phyloP scores from a whole-genome alignment of 2,113 vertebrate genomes.

The Entelurus aequoreus region DNA sequence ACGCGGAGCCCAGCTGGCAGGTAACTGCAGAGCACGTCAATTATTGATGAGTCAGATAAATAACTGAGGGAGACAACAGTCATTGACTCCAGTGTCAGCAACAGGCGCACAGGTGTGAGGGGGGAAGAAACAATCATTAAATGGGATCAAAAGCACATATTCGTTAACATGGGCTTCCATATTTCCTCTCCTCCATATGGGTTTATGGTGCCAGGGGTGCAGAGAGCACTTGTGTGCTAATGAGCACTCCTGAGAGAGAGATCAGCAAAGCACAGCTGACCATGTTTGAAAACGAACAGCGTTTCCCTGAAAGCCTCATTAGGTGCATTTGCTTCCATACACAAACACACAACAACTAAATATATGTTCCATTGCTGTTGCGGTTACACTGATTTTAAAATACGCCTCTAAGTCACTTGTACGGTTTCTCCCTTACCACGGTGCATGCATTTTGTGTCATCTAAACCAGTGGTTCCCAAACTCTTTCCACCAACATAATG shows the following conservation, averaged over 20 bases:
- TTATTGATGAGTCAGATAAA: constrained; percentile 58
- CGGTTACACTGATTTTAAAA: not conserved
- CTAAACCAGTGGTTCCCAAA: too few species aligned
- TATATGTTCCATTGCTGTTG: constrained; percentile 15
- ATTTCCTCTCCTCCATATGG: too few species aligned
- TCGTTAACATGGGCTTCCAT: too few species aligned
- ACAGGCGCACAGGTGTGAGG: constrained; percentile 5
- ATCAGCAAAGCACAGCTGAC: constrained; percentile 69
- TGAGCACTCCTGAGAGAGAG: constrained; percentile 69
- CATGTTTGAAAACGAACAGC: constrained; percentile 68
- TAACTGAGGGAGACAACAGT: constrained; percentile 30
- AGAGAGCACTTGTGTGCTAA: constrained; percentile 57
- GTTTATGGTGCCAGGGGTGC: not conserved
- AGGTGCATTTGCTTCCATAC: constrained; percentile 68
- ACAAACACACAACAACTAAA: constrained; percentile 62
- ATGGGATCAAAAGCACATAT: not conserved
- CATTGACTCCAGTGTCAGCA: constrained; percentile 48
- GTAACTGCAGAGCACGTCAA: constrained; percentile 60
- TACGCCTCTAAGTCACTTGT: too few species aligned
- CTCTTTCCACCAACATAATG: too few species aligned
- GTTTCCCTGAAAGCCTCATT: constrained; percentile 72
- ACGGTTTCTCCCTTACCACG: too few species aligned
- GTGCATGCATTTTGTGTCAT: too few species aligned
- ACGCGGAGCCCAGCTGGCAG: constrained; percentile 86
- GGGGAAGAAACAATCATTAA: not conserved